Conservation (phyloP, 2,888 invertebrate species). For the Agonopterix arenella region DNA sequence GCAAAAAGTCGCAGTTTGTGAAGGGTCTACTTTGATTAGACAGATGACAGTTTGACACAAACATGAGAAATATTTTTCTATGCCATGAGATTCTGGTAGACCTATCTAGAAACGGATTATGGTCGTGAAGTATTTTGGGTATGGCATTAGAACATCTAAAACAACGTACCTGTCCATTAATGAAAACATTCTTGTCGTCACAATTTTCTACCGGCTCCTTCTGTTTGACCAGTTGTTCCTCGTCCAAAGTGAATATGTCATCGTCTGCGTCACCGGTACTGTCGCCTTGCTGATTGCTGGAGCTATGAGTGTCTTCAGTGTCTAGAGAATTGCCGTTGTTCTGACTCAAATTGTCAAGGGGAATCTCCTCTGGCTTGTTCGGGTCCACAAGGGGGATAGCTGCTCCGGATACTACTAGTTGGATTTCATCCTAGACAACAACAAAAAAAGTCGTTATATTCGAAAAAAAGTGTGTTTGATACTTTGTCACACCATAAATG, state of each 20-base stretch:
- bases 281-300: background rate
- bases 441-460: too few relatives aligned
- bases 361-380: constrained; percentile 23
- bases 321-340: background rate
- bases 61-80: too few relatives aligned
- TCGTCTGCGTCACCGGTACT: constrained; percentile 79
- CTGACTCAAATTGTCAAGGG: background rate
- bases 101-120: too few relatives aligned
- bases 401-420: constrained; percentile 84
- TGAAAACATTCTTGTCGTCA: constrained; percentile 36
- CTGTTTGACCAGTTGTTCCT: constrained; percentile 75
- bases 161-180: constrained; percentile 32
- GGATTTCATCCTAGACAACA: constrained; percentile 77
- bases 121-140: too few relatives aligned
- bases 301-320: background rate
- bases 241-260: constrained; percentile 90
- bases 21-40: too few relatives aligned
- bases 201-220: constrained; percentile 16
- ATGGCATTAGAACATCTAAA: background rate
- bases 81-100: too few relatives aligned
- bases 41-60: too few relatives aligned
- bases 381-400: constrained; percentile 79
- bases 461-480: too few relatives aligned
- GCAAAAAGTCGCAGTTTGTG: too few relatives aligned
- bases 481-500: too few relatives aligned